Evolutionary conservation across 30 jellyfish, hydroid and myxozoan species (phyloP).

Genomic region (Aurelia aurita complex sp. Pacific): DNA sequence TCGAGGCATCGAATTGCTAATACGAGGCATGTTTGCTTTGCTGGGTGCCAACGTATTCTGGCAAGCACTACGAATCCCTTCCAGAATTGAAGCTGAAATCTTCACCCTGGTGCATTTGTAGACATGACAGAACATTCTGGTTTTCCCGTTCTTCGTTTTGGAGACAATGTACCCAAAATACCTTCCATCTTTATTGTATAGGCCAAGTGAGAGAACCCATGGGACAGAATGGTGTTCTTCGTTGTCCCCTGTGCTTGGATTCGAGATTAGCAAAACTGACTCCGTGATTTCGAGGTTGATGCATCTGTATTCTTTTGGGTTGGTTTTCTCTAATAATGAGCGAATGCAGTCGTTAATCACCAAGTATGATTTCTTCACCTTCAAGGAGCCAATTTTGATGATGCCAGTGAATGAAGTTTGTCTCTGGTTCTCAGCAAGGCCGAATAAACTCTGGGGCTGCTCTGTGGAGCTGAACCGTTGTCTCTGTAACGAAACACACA

Average conservation of each 20-base stretch:
- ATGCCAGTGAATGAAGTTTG: constrained; percentile 22
- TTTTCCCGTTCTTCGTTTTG: constrained; percentile 61
- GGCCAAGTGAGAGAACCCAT: constrained; percentile 88
- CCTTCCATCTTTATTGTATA: constrained; percentile 76
- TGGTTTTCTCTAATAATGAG: constrained; percentile 62
- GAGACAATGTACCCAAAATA: constrained; percentile 86
- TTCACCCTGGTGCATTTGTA: constrained; percentile 54
- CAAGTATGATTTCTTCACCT: constrained; percentile 73
- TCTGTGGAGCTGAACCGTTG: constrained; percentile 29
- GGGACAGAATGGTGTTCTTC: constrained; percentile 79
- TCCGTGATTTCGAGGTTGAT: constrained; percentile 66
- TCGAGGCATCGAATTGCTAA: constrained; percentile 67
- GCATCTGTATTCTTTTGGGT: constrained; percentile 73
- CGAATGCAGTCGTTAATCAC: constrained; percentile 85
- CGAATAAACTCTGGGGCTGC: constrained; percentile 43
- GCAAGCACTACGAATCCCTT: constrained; percentile 78
- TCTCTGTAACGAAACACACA: no score
- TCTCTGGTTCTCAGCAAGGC: constrained; percentile 16
- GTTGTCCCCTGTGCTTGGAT: constrained; percentile 41
- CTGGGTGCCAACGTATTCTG: constrained; percentile 66
- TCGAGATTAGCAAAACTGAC: constrained; percentile 23
- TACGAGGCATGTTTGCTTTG: constrained; percentile 41
- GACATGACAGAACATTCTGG: constrained; percentile 81
- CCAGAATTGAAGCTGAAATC: constrained; percentile 66
- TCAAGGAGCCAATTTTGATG: constrained; percentile 75